Conservation (phyloP, 2,888 invertebrate genomes). For the Tortrix viridana region DNA sequence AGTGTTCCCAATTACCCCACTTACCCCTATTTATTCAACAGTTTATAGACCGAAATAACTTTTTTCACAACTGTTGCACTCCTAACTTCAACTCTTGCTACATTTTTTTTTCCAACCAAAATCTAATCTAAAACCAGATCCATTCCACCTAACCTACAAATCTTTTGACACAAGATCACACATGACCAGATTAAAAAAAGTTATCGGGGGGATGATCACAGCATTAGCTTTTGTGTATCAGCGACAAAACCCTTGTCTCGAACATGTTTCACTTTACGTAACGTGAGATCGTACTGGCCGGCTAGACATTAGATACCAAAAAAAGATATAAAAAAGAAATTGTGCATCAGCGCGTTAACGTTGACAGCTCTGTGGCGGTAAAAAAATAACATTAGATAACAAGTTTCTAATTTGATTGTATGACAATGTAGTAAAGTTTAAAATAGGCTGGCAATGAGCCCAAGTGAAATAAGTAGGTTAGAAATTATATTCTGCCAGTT, state of each 20-base stretch:
- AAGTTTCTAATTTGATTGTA: background rate
- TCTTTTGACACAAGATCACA: constrained; percentile 3
- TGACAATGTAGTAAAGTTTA: background rate
- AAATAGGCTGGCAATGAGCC: background rate
- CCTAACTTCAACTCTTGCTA: too few species aligned
- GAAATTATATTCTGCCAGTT: background rate
- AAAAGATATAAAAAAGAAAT: constrained; percentile 30
- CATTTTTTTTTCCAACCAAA: too few species aligned
- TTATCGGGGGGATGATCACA: constrained; percentile 13
- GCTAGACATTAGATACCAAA: constrained; percentile 31
- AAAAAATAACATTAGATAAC: constrained; percentile 20
- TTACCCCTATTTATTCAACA: too few species aligned
- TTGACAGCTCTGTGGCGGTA: constrained; percentile 33
- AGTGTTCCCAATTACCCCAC: too few species aligned
- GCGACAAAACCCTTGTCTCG: constrained; percentile 36
- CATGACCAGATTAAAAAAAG: constrained; percentile 24
- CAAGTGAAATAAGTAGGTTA: background rate
- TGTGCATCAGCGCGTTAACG: constrained; percentile 32
- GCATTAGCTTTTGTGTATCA: constrained; percentile 25
- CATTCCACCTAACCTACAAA: constrained; percentile 17
- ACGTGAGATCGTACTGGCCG: constrained; percentile 28
- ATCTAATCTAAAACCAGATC: too few species aligned
- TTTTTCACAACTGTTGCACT: too few species aligned
- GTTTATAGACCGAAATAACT: too few species aligned
- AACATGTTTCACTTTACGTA: constrained; percentile 36